phyloP scores from a whole-genome alignment of 2,888 invertebrate genomes.

The Dione juno region DNA sequence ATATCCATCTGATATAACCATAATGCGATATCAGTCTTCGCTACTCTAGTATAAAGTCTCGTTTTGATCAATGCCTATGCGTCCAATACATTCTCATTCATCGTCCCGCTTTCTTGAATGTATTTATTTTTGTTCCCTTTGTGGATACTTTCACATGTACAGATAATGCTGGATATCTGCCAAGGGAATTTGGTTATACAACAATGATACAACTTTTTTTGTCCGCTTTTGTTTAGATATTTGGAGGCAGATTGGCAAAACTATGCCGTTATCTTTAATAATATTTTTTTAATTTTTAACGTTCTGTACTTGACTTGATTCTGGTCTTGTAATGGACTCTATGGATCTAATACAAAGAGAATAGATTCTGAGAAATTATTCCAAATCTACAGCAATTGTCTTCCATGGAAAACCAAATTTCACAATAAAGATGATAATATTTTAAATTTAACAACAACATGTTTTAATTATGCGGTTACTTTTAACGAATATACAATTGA shows the following conservation, averaged over 20 bases:
- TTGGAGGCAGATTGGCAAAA: neutral
- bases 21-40: slow-evolving; percentile 27
- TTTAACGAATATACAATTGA: too few relatives aligned
- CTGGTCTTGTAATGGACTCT: too few relatives aligned
- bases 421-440: too few relatives aligned
- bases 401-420: too few relatives aligned
- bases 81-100: slow-evolving; percentile 67
- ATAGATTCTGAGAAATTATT: too few relatives aligned
- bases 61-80: slow-evolving; percentile 21
- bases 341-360: too few relatives aligned
- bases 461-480: too few relatives aligned
- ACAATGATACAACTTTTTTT: slow-evolving; percentile 49
- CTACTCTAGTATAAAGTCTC: slow-evolving; percentile 12
- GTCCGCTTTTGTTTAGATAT: slow-evolving; percentile 14
- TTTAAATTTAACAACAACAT: too few relatives aligned
- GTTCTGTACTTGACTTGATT: neutral
- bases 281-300: neutral
- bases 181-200: slow-evolving; percentile 67
- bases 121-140: slow-evolving; percentile 75
- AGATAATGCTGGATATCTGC: slow-evolving; percentile 62
- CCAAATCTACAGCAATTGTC: too few relatives aligned
- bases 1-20: slow-evolving; percentile 18
- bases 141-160: slow-evolving; percentile 68
- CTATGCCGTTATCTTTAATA: neutral
- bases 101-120: slow-evolving; percentile 71